A percentile compares a stretch with the other conserved stretches of the same genome.
These are phyloP conservation scores for Petrolisthes manimaculis DNA, from an alignment of 2,888 invertebrate species.

Conservation along the genomic window DNA sequence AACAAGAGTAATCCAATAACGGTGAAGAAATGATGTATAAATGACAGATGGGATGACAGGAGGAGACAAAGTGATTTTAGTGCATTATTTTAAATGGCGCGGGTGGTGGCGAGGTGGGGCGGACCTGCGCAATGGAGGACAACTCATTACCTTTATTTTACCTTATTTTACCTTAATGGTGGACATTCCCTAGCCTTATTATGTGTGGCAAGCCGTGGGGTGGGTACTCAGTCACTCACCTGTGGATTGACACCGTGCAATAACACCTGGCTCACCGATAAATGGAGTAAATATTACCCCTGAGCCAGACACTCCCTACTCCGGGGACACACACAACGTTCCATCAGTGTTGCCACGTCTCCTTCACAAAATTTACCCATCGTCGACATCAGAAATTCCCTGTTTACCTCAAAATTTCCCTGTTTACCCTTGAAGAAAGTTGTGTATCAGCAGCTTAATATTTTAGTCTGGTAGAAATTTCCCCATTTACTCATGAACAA, in stretches of 20 bases:
- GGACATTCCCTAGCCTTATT: too few species aligned
- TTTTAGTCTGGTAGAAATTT: too few species aligned
- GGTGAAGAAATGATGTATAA: not conserved
- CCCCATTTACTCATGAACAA: too few species aligned
- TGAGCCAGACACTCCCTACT: not conserved
- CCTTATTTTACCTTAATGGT: not conserved
- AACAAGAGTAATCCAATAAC: too few species aligned
- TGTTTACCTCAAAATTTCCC: too few species aligned
- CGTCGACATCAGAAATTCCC: too few species aligned
- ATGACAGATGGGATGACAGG: not conserved
- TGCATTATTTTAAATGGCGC: not conserved
- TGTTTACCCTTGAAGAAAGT: too few species aligned
- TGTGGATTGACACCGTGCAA: constrained; percentile 5
- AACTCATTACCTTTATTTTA: not conserved
- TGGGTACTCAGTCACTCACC: not conserved
- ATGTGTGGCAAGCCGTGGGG: not conserved
- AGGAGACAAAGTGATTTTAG: not conserved
- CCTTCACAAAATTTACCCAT: too few species aligned
- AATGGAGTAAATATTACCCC: not conserved
- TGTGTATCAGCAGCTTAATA: too few species aligned
- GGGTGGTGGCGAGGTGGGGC: constrained; percentile 15
- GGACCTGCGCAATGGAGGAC: not conserved
- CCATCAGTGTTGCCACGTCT: too few species aligned
- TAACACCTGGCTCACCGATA: not conserved
- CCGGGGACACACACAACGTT: not conserved